Evolutionary conservation across 1,140 invertebrate species (phyloP).

Genomic region (Dendrolimus kikuchii): DNA sequence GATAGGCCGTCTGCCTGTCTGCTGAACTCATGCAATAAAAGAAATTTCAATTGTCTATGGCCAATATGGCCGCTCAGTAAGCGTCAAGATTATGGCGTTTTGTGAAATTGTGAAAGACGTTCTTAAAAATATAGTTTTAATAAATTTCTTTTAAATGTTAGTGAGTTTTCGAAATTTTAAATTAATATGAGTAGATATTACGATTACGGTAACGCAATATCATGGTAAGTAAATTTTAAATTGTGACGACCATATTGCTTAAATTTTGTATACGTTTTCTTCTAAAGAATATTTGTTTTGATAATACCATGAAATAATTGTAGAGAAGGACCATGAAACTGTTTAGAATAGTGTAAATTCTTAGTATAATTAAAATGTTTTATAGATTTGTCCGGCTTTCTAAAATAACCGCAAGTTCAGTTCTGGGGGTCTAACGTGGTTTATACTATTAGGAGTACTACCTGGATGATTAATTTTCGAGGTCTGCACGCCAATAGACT

Average conservation of each 20-base stretch:
- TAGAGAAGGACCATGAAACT: too few relatives aligned
- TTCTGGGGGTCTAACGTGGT: conserved; percentile 11
- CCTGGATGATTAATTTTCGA: too few relatives aligned
- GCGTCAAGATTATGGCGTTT: conserved; percentile 62
- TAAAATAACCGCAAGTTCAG: conserved; percentile 10
- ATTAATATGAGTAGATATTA: conserved; percentile 72
- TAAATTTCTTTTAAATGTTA: conserved; percentile 37
- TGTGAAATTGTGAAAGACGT: conserved; percentile 50
- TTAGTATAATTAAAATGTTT: too few relatives aligned
- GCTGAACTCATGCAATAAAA: conserved; percentile 3
- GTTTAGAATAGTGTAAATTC: too few relatives aligned
- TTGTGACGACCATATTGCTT: conserved; percentile 60
- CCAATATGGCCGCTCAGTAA: conserved; percentile 61
- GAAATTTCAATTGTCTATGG: conserved; percentile 49
- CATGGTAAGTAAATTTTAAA: conserved; percentile 61
- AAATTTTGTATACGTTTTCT: conserved; percentile 52
- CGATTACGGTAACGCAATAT: conserved; percentile 70
- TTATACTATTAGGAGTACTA: not conserved
- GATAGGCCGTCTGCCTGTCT: too few relatives aligned
- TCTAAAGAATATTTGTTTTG: conserved; percentile 19
- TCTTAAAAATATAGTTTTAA: conserved; percentile 47
- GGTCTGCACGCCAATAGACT: too few relatives aligned
- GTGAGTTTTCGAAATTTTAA: conserved; percentile 46
- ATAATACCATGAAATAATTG: too few relatives aligned
- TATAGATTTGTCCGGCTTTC: conserved; percentile 9